Percentiles rank a stretch among this genome's conserved stretches.
Conservation (phyloP, 2,888 invertebrate genomes). For the Harpalus rubripes region DNA sequence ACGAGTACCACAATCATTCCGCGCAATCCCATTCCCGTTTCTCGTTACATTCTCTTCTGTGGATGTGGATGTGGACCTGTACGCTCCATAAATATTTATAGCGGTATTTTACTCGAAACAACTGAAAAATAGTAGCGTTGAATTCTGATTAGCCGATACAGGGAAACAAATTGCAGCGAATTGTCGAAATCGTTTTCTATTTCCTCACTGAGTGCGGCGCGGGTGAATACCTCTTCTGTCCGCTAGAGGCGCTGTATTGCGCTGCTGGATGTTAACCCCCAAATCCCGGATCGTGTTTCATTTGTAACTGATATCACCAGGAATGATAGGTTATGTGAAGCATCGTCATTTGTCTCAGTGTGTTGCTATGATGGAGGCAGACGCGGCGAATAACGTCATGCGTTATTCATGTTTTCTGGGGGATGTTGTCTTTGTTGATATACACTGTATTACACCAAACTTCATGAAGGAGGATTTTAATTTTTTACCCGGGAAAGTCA, state of each 20-base stretch:
- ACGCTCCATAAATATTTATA: conserved; percentile 65
- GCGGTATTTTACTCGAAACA: conserved; percentile 63
- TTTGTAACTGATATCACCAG: conserved; percentile 53
- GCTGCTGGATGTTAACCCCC: conserved; percentile 21
- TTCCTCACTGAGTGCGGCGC: conserved; percentile 21
- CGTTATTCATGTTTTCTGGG: conserved; percentile 26
- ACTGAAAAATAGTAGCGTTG: conserved; percentile 65
- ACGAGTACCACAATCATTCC: conserved; percentile 20
- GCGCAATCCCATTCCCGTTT: conserved; percentile 23
- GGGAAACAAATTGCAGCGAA: conserved; percentile 62
- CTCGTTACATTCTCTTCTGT: not conserved
- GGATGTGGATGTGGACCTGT: conserved; percentile 2
- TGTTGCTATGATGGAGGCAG: conserved; percentile 35
- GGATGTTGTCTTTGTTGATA: conserved; percentile 3
- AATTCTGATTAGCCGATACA: conserved; percentile 58
- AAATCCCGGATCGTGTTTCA: conserved; percentile 47
- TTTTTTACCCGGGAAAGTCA: too few relatives aligned
- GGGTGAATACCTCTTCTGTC: conserved; percentile 28
- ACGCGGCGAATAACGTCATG: conserved; percentile 10
- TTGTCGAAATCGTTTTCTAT: conserved; percentile 56
- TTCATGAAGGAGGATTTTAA: too few relatives aligned
- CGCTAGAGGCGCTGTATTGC: conserved; percentile 25
- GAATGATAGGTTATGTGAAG: conserved; percentile 47
- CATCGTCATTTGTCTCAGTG: conserved; percentile 36
- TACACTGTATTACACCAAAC: too few relatives aligned